Conservation (phyloP, 1,140 invertebrate species). For the Asbolus verrucosus region DNA sequence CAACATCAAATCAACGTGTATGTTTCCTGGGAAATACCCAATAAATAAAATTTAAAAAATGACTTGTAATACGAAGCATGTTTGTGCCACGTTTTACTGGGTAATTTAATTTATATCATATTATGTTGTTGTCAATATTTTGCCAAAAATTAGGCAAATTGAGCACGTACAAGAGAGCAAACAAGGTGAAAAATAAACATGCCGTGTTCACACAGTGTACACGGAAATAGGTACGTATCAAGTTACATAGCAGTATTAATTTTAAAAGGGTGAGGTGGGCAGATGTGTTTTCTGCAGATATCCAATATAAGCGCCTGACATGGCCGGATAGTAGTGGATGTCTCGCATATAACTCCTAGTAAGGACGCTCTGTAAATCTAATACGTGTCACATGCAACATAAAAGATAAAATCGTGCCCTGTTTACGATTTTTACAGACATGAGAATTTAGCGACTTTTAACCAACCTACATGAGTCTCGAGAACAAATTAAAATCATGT, state of each 20-base stretch:
- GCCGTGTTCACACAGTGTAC: too few species aligned
- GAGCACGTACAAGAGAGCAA: conserved; percentile 4
- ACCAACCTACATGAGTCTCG: too few species aligned
- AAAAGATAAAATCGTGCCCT: conserved; percentile 34
- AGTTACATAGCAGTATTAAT: not conserved
- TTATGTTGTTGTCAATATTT: not conserved
- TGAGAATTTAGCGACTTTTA: not conserved
- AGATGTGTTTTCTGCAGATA: not conserved
- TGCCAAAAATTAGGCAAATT: conserved; percentile 15
- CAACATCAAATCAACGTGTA: too few species aligned
- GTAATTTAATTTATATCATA: too few species aligned
- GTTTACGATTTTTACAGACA: conserved; percentile 33
- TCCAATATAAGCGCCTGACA: conserved; percentile 13
- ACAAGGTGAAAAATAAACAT: conserved; percentile 25
- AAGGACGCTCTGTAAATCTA: conserved; percentile 40
- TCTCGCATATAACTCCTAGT: too few species aligned
- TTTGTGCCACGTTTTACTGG: too few species aligned
- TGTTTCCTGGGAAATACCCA: too few species aligned
- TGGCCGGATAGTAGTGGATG: too few species aligned
- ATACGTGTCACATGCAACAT: conserved; percentile 41
- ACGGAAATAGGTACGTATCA: conserved; percentile 3
- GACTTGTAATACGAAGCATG: too few species aligned
- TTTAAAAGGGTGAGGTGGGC: conserved; percentile 1
- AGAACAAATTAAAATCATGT: not conserved
- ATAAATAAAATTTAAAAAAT: too few species aligned